A percentile compares a stretch with the other conserved stretches of the same genome.
Conservation (phyloP, 2,113 vertebrate genomes). For the Colistium nudipinnis region DNA sequence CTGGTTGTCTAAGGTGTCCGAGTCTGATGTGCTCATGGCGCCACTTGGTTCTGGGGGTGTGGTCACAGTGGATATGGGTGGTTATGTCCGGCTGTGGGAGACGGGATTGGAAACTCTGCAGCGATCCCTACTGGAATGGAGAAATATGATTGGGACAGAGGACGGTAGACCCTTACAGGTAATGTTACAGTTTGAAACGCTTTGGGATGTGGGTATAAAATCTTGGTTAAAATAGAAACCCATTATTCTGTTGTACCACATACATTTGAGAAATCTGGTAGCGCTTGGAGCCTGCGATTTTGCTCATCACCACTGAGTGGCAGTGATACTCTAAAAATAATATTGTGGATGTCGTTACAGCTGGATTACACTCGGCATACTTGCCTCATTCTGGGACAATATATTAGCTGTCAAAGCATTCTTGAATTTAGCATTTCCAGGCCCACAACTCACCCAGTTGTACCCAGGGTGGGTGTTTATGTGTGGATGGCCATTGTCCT, state of each 20-base stretch:
- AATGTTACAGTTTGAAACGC: slow-evolving; percentile 14
- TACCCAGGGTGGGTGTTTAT: slow-evolving; percentile 16
- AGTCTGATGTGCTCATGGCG: slow-evolving; percentile 87
- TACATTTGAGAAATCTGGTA: too few relatives aligned
- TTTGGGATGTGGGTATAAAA: too few relatives aligned
- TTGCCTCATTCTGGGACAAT: neutral
- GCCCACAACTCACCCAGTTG: neutral
- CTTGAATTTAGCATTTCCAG: slow-evolving; percentile 43
- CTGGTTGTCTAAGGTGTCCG: slow-evolving; percentile 91
- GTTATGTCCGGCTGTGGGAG: slow-evolving; percentile 91
- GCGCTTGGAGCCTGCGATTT: slow-evolving; percentile 4
- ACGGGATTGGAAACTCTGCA: slow-evolving; percentile 89
- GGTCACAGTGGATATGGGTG: slow-evolving; percentile 93
- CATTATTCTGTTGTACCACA: too few relatives aligned
- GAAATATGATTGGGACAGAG: slow-evolving; percentile 92
- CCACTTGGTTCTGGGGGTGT: slow-evolving; percentile 84
- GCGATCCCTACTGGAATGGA: slow-evolving; percentile 93
- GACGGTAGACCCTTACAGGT: slow-evolving; percentile 90
- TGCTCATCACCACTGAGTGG: slow-evolving; percentile 37
- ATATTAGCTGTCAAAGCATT: slow-evolving; percentile 17
- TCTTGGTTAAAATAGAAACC: too few relatives aligned
- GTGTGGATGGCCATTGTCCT: slow-evolving; percentile 53
- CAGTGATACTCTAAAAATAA: slow-evolving; percentile 20
- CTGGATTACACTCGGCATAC: neutral
- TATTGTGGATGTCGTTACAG: neutral